Evolutionary conservation across 2,113 vertebrate species (phyloP), one percentile per base, ranked within the genome.

Genomic region (Chionodraco myersi): DNA sequence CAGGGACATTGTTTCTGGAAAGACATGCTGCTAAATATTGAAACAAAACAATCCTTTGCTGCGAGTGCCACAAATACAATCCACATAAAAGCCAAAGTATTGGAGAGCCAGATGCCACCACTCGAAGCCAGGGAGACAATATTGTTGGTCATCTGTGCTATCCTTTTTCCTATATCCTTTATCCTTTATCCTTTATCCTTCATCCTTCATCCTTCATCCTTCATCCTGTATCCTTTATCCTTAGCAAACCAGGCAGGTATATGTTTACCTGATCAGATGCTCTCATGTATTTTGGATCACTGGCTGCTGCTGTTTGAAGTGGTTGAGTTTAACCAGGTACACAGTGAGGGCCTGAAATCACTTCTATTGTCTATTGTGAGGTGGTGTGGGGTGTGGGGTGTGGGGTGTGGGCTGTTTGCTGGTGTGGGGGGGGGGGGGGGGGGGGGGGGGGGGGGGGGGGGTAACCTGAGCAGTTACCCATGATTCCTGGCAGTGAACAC

Each of bases 301-400:
- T 48, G 59, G 62, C 68, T n/a, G n/a, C n/a, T n/a, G n/a, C n/a
- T n/a, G n/a, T n/a, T n/a, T n/a, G n/a, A n/a, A n/a, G n/a, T n/a
- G n/a, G n/a, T n/a, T n/a, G n/a, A n/a, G n/a, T n/a, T n/a, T n/a
- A n/a, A n/a, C n/a, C 76, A 78, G 79, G 74, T 82, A 36, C 74
- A 18, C 58, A 71, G 72, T 72, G 23, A 48, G 58, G 30, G 48
- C 70, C 66, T 78, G 4, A 75, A 79, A 59, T 75, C 76, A 85
- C 82, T 45, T 48, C 80, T 84, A 73, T 83, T 86, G 88, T 88
- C 75, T 60, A 72, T 90, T 89, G 85, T 88, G 66, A 52, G 63
- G 62, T 75, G 56, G 57, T 21, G 44, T n/a, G n/a, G n/a, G n/a
- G n/a, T n/a, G 61, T n/a, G 36, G 57, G 81, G 75, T 84, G 87